phyloP scores from a whole-genome alignment of 2,797 vertebrate species.

The Sardinella longiceps region DNA sequence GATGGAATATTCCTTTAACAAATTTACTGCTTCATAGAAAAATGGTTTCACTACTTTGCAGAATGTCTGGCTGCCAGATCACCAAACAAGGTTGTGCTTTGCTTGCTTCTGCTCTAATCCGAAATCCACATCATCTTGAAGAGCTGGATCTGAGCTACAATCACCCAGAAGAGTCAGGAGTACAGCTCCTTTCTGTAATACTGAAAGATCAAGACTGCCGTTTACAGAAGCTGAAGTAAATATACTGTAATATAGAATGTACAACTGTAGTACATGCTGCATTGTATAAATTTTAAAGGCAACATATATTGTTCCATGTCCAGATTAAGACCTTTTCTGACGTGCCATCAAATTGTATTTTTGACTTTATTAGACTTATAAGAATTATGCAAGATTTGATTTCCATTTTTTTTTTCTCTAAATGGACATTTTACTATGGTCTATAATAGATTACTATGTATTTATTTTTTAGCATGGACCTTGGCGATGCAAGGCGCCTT shows the following conservation, averaged over 20 bases:
- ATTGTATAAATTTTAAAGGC: too few species aligned
- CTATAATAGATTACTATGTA: neutral
- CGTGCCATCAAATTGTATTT: too few species aligned
- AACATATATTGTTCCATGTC: too few species aligned
- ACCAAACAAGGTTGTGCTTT: neutral
- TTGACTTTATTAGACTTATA: too few species aligned
- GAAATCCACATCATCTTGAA: neutral
- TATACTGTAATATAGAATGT: neutral
- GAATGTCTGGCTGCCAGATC: neutral
- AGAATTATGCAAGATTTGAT: too few species aligned
- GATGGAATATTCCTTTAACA: too few species aligned
- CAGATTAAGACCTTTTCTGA: too few species aligned
- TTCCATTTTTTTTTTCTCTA: too few species aligned
- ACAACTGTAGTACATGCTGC: too few species aligned
- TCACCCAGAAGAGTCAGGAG: neutral
- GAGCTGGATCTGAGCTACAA: conserved; percentile 2
- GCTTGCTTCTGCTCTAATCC: neutral
- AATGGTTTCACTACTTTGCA: neutral
- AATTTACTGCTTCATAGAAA: too few species aligned
- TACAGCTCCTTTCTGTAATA: neutral
- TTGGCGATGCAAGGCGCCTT: neutral
- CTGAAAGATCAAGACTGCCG: neutral
- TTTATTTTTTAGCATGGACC: neutral
- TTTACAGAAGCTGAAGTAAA: conserved; percentile 6
- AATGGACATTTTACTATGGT: too few species aligned